Conservation (phyloP, 1,140 invertebrate genomes). For the Epicauta chinensis region DNA sequence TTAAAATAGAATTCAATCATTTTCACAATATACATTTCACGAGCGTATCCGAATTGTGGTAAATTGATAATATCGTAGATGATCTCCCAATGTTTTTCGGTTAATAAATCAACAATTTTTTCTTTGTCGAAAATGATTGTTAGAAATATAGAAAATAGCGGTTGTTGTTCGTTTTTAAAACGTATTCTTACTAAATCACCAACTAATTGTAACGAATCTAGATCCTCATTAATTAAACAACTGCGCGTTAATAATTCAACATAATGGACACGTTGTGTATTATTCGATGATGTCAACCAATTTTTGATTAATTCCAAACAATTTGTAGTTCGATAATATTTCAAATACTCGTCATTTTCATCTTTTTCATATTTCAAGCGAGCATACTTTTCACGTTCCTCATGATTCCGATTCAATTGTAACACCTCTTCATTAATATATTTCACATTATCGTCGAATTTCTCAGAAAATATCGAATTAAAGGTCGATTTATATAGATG, state of each 20-base stretch:
- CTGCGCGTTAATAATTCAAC: background rate
- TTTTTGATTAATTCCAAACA: slow-evolving; percentile 1
- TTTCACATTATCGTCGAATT: slow-evolving; percentile 4
- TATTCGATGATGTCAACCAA: background rate
- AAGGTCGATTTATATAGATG: slow-evolving; percentile 1
- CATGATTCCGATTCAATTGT: background rate
- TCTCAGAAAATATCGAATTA: background rate
- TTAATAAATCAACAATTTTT: background rate
- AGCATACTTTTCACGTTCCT: background rate
- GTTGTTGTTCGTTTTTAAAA: slow-evolving; percentile 3
- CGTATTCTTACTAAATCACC: background rate
- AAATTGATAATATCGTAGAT: background rate
- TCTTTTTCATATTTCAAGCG: background rate
- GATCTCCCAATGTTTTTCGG: slow-evolving; percentile 2
- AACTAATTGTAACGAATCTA: background rate
- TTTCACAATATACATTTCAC: background rate
- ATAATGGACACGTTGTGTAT: background rate
- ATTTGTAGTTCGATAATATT: background rate
- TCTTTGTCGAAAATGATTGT: background rate
- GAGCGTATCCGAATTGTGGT: background rate
- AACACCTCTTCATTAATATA: background rate
- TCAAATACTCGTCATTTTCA: background rate
- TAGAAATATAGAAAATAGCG: background rate
- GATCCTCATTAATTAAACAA: slow-evolving; percentile 1
- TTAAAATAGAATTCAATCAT: background rate